Evolutionary conservation across 2,888 invertebrate species (phyloP).

Genomic region (Mechanitis mazaeus): DNA sequence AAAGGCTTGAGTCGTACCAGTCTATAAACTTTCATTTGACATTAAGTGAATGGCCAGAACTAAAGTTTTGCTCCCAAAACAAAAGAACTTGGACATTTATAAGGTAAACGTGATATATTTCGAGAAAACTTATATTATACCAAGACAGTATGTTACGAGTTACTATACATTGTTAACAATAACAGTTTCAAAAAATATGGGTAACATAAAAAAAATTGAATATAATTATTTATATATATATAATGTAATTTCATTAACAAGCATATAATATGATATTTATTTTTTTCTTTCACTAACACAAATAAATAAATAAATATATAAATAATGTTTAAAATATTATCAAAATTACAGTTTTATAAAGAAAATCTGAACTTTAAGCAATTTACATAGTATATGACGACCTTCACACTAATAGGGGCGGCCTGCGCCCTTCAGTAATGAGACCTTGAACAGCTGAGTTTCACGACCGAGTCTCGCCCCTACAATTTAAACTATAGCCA

Average conservation of each 20-base stretch:
- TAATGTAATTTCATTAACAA: too few relatives aligned
- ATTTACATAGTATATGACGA: neutral
- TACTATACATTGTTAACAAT: neutral
- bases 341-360: too few relatives aligned
- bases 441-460: slow-evolving; percentile 19
- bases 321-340: too few relatives aligned
- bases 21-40: slow-evolving; percentile 24
- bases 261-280: too few relatives aligned
- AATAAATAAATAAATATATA: too few relatives aligned
- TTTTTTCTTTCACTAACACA: too few relatives aligned
- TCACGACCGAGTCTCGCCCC: neutral
- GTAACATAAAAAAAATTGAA: too few relatives aligned
- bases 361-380: too few relatives aligned
- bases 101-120: slow-evolving; percentile 24
- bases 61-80: slow-evolving; percentile 17
- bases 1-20: slow-evolving; percentile 5
- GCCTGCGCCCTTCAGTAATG: slow-evolving; percentile 13
- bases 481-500: slow-evolving; percentile 1
- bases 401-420: slow-evolving; percentile 17
- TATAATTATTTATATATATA: too few relatives aligned
- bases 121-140: slow-evolving; percentile 5
- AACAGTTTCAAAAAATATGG: too few relatives aligned
- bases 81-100: slow-evolving; percentile 16
- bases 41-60: slow-evolving; percentile 23
- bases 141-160: too few relatives aligned